phyloP scores from a whole-genome alignment of 2,797 vertebrate genomes.

The Cuniculus paca region DNA sequence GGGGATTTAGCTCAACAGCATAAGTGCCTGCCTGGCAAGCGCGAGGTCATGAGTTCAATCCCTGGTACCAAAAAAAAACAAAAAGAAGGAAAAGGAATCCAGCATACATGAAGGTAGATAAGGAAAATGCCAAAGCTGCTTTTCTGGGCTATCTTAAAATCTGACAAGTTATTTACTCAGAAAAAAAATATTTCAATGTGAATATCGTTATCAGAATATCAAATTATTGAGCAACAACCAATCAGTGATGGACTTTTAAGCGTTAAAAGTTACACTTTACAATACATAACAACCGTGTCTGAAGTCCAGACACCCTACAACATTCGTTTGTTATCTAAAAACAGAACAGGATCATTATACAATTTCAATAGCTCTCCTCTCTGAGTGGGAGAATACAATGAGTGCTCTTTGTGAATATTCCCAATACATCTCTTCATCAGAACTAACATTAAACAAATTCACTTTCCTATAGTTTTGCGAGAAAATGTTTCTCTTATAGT shows the following conservation, averaged over 20 bases:
- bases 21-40: too few relatives aligned
- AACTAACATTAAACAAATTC: neutral
- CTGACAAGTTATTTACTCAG: neutral
- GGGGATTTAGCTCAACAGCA: too few relatives aligned
- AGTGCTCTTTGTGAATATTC: neutral
- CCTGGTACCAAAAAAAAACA: too few relatives aligned
- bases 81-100: neutral
- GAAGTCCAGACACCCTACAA: neutral
- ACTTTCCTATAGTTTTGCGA: neutral
- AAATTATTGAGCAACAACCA: neutral
- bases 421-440: neutral
- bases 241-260: neutral
- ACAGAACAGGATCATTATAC: neutral
- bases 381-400: neutral
- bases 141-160: neutral
- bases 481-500: neutral
- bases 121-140: neutral
- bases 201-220: conserved; percentile 14
- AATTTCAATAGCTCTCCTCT: neutral
- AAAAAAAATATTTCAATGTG: neutral
- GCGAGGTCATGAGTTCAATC: too few relatives aligned
- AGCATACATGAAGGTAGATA: neutral
- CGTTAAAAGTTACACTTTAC: neutral
- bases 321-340: conserved; percentile 16
- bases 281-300: neutral